phyloP scores from a whole-genome alignment of 2,888 invertebrate genomes.

The Heliconius charithonia region DNA sequence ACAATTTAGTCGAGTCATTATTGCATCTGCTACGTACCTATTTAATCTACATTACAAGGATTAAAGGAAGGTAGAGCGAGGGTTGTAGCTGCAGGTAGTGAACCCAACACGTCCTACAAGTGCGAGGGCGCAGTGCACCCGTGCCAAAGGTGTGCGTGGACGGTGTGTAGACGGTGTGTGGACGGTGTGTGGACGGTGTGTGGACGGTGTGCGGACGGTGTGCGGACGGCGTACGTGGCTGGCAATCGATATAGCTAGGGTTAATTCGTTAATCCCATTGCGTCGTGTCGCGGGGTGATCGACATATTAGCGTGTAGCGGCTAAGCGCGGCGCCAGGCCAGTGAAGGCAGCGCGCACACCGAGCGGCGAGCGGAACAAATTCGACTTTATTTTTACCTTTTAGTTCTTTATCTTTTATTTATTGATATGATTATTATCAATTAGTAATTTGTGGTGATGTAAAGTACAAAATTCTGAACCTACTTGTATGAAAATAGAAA shows the following conservation, averaged over 20 bases:
- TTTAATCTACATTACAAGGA: neutral
- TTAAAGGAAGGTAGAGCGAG: neutral
- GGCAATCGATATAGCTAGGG: constrained; percentile 44
- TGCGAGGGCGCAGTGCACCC: neutral
- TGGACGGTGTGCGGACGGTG: constrained; percentile 31
- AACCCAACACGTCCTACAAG: constrained; percentile 8
- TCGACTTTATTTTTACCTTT: neutral
- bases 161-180: constrained; percentile 13
- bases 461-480: neutral
- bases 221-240: neutral
- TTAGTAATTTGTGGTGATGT: neutral
- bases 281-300: constrained; percentile 46
- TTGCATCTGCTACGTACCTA: neutral
- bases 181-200: constrained; percentile 25
- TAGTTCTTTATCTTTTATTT: neutral
- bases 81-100: neutral
- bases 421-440: neutral
- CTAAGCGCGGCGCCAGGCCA: constrained; percentile 45
- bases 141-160: neutral
- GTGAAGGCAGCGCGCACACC: neutral
- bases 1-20: too few relatives aligned
- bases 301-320: constrained; percentile 44
- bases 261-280: constrained; percentile 47
- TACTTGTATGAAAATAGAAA: neutral
- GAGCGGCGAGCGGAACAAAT: neutral